phyloP scores from a whole-genome alignment of 1,140 invertebrate genomes.

The Drosophila ohnishii region DNA sequence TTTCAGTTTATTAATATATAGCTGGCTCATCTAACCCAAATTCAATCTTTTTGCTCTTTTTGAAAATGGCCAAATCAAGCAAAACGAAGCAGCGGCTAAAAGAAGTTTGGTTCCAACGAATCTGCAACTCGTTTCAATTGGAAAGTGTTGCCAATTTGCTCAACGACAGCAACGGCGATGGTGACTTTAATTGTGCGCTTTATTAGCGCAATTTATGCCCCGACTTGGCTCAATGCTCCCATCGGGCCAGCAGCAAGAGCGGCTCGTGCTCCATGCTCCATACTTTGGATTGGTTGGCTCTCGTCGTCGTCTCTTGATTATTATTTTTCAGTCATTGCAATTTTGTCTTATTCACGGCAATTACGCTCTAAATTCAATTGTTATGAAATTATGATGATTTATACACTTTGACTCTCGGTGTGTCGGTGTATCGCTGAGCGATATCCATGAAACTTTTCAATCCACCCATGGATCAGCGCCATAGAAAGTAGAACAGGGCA shows the following conservation, averaged over 20 bases:
- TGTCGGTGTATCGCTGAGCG: slow-evolving; percentile 2
- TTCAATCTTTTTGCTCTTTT: slow-evolving; percentile 32
- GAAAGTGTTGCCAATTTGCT: slow-evolving; percentile 80
- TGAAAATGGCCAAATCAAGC: slow-evolving; percentile 20
- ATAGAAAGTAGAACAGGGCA: slow-evolving; percentile 75
- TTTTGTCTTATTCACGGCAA: slow-evolving; percentile 69
- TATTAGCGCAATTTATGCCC: slow-evolving; percentile 78
- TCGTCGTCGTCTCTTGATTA: slow-evolving; percentile 55
- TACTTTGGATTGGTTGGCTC: slow-evolving; percentile 25
- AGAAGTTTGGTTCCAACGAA: slow-evolving; percentile 16
- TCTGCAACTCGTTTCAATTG: slow-evolving; percentile 68
- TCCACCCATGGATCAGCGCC: slow-evolving; percentile 54
- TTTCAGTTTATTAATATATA: not conserved
- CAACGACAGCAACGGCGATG: slow-evolving; percentile 43
- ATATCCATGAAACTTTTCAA: slow-evolving; percentile 52
- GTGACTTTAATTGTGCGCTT: slow-evolving; percentile 75
- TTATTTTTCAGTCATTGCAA: slow-evolving; percentile 71
- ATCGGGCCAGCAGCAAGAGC: slow-evolving; percentile 17
- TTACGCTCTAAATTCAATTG: slow-evolving; percentile 76
- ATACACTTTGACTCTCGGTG: slow-evolving; percentile 16
- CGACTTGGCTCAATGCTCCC: slow-evolving; percentile 60
- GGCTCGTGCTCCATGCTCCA: slow-evolving; percentile 49
- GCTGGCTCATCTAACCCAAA: slow-evolving; percentile 46
- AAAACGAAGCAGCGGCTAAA: slow-evolving; percentile 11
- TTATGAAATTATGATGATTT: slow-evolving; percentile 73